A percentile compares a stretch with the other conserved stretches of the same genome.
Evolutionary conservation across 2,113 vertebrate genomes (phyloP).

Genomic region (Malurus alboscapulatus): DNA sequence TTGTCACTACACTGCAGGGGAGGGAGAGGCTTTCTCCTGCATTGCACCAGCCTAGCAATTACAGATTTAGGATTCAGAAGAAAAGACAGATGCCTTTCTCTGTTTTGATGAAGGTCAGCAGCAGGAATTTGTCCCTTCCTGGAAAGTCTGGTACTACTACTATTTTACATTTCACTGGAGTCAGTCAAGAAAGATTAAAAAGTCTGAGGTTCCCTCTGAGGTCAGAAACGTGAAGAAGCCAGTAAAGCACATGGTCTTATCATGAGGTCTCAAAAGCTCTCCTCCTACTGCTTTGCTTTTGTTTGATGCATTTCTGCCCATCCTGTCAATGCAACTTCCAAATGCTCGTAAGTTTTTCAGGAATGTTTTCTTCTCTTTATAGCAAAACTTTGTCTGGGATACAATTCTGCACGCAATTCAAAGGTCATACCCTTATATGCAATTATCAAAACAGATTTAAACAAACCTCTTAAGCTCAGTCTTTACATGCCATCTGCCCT

Average conservation of each 20-base stretch:
- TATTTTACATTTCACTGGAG: not conserved
- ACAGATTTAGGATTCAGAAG: not conserved
- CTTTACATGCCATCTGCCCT: not conserved
- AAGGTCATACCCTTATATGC: not conserved
- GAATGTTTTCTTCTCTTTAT: not conserved
- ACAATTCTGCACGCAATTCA: not conserved
- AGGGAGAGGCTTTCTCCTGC: not conserved
- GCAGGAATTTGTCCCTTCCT: not conserved
- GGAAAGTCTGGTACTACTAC: not conserved
- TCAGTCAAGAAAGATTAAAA: constrained; percentile 12
- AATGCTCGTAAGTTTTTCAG: not conserved
- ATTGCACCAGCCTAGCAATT: not conserved
- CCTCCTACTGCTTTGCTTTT: not conserved
- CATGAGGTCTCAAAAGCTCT: not conserved
- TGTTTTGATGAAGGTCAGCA: not conserved
- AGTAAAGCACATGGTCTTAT: not conserved
- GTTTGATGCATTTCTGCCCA: not conserved
- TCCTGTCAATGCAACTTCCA: not conserved
- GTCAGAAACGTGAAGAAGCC: not conserved
- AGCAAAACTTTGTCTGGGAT: not conserved
- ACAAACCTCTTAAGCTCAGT: not conserved
- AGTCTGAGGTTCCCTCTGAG: not conserved
- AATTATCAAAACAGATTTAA: constrained; percentile 1
- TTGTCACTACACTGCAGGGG: not conserved
- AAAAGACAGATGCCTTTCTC: not conserved